Evolutionary conservation across 2,797 vertebrate genomes (phyloP), one percentile per base, ranked within the genome.

Genomic region (Sebastes trivittatus): DNA sequence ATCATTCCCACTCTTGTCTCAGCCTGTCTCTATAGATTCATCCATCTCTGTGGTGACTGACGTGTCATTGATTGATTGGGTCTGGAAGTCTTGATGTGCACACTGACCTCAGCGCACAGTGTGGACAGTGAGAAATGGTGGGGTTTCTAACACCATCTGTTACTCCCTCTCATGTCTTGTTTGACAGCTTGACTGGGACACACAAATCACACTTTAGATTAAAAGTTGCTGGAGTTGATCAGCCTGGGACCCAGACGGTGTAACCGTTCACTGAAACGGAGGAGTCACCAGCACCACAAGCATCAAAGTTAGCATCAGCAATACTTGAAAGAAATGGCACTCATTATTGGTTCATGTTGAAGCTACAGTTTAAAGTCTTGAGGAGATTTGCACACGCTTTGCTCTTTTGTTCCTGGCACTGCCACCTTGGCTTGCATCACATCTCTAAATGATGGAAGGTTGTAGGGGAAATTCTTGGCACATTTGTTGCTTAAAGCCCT

Each of bases 351-450:
- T 65, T 61, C 0, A 10, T 74, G 30, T 54, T 71, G 38, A 81
- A 82, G 73, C 66, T 59, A 62, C 54, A 61, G 30, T 46, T 46
- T 32, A 27, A 61, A 64, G 73, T 56, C 30, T 18, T 13, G 70
- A 65, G 29, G 7, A 60, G 73, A 55, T 73, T 11, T 54, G 55
- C 42, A 46, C 42, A 46, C 6, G 7, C 7, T 46, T 46, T 42
- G 38, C 52, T n/a, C 20, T 54, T 54, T n/a, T n/a, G 8, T n/a
- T 55, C 10, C 22, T 55, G n/a, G 20, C 22, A 55, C 22, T 56
- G 58, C 49, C 32, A 46, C 30, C 18, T 56, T 13, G 27, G 77
- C 56, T 62, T 61, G 55, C 49, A 10, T 54, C 55, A 27, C 27
- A 34, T 29, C 27, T 36, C 9, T 14, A 13, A 30, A 27, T n/a